Evolutionary conservation across 2,797 vertebrate species (phyloP), one percentile per base, ranked within the genome.

Genomic region (Emys orbicularis): DNA sequence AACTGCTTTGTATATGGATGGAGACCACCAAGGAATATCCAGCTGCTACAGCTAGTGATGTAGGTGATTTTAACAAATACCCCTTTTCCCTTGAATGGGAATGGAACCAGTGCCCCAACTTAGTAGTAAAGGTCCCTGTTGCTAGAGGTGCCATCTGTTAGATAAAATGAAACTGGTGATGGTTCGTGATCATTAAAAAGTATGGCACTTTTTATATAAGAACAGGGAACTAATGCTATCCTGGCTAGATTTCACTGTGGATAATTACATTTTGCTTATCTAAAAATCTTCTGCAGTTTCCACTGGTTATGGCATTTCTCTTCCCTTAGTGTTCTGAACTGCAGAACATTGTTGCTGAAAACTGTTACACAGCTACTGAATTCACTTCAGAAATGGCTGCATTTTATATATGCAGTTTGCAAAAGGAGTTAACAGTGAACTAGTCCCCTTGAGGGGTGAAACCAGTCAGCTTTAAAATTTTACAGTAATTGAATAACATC

Each of bases 11-110:
- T 84, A 49, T 52, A 77, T 15, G 59, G 44, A 44, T 87, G 81
- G 76, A 95, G 81, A 76, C 47, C 74, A 74, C 47, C n/a, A 50
- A 79, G 57, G 5, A 82, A 87, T 76, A 88, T 81, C 79, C 27
- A 29, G 88, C 29, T 23, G 79, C 57, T 90, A 19, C 82, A 83
- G 21, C 8, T 41, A 89, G 53, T 25, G 29, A 52, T 59, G n/a
- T 12, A 8, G 68, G 27, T 44, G 44, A 6, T 88, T 57, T 86
- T 27, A 54, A 12, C 50, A 2, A 34, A 27, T 25, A 6, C 56
- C 29, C 41, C 68, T 57, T 96, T 90, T 76, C 65, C 31, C 27
- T 53, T 29, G 54, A 68, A 25, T 56, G 2, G 5, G 3, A 89
- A 57, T 37, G 37, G 52, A 87, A 2, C 19, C 1, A 15, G 0